These are phyloP conservation scores for Oncorhynchus keta DNA, from an alignment of 2,113 vertebrate species.

Conservation along the genomic window DNA sequence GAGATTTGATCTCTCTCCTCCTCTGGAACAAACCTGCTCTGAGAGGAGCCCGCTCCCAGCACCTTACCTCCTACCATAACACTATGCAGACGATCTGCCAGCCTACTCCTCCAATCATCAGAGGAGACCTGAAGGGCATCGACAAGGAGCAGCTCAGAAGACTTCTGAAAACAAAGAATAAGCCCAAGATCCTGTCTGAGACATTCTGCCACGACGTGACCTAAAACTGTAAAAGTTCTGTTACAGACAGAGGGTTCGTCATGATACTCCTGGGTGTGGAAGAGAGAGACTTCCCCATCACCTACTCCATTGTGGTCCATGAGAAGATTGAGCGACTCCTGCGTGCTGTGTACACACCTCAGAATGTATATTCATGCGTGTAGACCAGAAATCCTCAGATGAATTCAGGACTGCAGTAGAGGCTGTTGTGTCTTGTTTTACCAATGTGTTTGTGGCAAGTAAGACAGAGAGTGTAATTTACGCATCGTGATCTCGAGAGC, in stretches of 20 bases:
- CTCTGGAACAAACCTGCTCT: conserved; percentile 20
- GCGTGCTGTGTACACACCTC: conserved; percentile 81
- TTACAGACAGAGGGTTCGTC: conserved; percentile 70
- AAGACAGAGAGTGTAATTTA: conserved; percentile 81
- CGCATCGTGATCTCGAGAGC: conserved; percentile 86
- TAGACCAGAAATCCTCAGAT: conserved; percentile 78
- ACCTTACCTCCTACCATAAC: conserved; percentile 11
- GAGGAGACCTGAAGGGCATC: conserved; percentile 63
- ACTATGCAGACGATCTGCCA: conserved; percentile 48
- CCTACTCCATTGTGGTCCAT: conserved; percentile 91
- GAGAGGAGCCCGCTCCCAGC: background rate
- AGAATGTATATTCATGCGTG: conserved; percentile 88
- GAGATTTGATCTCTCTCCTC: conserved; percentile 10
- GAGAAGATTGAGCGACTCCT: conserved; percentile 86
- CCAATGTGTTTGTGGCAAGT: conserved; percentile 87
- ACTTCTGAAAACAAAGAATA: conserved; percentile 55
- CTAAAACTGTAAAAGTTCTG: conserved; percentile 76
- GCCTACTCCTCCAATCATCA: conserved; percentile 72
- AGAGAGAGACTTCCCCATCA: conserved; percentile 80
- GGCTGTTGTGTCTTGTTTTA: conserved; percentile 81
- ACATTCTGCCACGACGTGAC: conserved; percentile 75
- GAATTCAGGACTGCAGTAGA: conserved; percentile 74
- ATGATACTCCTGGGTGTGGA: conserved; percentile 76
- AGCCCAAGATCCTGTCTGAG: conserved; percentile 38
- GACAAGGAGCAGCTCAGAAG: conserved; percentile 37